Evolutionary conservation across 2,113 vertebrate species (phyloP).

Genomic region (Ceyx margarethae): DNA sequence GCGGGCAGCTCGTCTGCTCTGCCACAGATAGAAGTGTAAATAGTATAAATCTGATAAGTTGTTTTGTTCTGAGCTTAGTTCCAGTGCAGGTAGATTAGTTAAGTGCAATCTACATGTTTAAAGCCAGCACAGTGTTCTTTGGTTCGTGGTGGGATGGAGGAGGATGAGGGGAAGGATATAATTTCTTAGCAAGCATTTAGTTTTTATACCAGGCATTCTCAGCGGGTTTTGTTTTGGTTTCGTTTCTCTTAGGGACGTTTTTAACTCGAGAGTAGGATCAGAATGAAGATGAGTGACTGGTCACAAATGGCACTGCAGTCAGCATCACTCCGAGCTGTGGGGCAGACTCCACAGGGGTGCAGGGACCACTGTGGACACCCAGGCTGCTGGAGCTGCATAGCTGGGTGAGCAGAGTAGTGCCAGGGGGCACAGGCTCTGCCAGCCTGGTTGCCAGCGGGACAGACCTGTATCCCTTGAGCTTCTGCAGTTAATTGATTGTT

Average conservation of each 20-base stretch:
- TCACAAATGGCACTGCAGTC: background rate
- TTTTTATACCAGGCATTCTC: background rate
- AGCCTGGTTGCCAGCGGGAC: background rate
- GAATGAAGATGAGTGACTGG: background rate
- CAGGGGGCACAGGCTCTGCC: rapidly evolving
- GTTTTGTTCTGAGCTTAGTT: background rate
- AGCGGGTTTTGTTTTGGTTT: rapidly evolving
- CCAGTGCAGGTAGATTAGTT: background rate
- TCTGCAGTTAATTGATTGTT: background rate
- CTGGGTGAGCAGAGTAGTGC: too few species aligned
- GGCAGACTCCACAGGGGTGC: background rate
- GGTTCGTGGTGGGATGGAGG: background rate
- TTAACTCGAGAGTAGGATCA: background rate
- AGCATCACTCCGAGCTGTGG: rapidly evolving
- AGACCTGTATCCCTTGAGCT: background rate
- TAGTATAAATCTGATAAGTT: background rate
- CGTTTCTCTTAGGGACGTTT: background rate
- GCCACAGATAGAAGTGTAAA: background rate
- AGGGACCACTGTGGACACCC: rapidly evolving
- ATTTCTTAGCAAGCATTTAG: background rate
- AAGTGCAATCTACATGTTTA: rapidly evolving
- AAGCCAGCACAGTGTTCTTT: background rate
- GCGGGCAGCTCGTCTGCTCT: background rate
- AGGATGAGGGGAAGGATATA: background rate
- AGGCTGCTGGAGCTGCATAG: background rate